Evolutionary conservation across 2,113 vertebrate species (phyloP).

Genomic region (Tetraodon nigroviridis): DNA sequence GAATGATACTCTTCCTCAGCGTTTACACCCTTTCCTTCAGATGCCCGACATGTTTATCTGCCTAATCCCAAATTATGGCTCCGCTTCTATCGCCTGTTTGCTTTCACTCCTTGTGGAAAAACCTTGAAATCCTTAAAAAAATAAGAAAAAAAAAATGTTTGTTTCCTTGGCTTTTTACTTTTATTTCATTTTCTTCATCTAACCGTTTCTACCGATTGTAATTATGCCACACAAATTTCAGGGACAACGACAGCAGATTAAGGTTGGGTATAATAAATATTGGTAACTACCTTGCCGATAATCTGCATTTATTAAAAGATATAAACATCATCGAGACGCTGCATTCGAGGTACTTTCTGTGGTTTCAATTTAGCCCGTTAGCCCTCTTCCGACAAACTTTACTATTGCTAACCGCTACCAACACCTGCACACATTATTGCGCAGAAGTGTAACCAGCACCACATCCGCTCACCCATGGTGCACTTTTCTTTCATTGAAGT

Average conservation of each 20-base stretch:
- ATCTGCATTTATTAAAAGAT: no score
- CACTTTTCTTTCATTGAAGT: neutral
- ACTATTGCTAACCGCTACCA: slow-evolving; percentile 17
- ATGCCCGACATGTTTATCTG: neutral
- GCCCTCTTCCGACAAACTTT: slow-evolving; percentile 5
- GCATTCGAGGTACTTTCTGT: neutral
- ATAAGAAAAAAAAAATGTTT: neutral
- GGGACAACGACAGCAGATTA: no score
- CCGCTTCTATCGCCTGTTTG: slow-evolving; percentile 4
- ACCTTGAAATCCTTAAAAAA: no score
- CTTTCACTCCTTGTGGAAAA: neutral
- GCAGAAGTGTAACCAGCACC: neutral
- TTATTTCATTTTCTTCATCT: slow-evolving; percentile 9
- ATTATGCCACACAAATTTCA: no score
- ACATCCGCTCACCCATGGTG: neutral
- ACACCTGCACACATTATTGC: slow-evolving; percentile 30
- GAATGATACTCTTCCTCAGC: neutral
- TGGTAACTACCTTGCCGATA: no score
- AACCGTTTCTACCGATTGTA: neutral
- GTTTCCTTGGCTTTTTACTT: neutral
- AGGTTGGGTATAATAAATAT: no score
- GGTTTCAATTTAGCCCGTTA: slow-evolving; percentile 13
- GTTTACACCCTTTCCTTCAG: neutral
- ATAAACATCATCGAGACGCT: no score
- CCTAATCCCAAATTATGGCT: neutral